Evolutionary conservation across 2,888 invertebrate species (phyloP), one percentile per base, ranked within the genome.

Genomic region (Gerris lacustris): DNA sequence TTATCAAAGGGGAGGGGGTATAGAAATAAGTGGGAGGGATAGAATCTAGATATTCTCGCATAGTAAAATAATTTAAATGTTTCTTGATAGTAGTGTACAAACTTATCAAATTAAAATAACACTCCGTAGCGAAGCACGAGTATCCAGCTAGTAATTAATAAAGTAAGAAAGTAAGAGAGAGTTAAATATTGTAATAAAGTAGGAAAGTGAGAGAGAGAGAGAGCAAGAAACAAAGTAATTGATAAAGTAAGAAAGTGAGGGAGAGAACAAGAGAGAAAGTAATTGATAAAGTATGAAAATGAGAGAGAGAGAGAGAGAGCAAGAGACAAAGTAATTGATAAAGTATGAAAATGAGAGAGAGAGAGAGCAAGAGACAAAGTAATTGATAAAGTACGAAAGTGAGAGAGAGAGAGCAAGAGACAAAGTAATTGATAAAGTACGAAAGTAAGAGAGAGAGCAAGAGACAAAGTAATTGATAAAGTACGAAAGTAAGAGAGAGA

Each of bases 181-280:
- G 62, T 18, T 11, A 45, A 47, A 44, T 45, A 68, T 31, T 18
- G 17, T 7, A 11, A 47, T 31, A 18, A 31, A 55, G 55, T 15
- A 63, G 62, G 68, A 31, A 63, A 68, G 62, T 5, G 69, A 69
- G 69, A 69, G 69, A 69, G 69, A 43, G 62, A 69, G 69, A 69
- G 69, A 69, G 43, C 17, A 31, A 69, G 63, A 69, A 6, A 69
- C 62, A 62, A 63, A 69, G 62, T 44, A 63, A 69, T 18, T 18
- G 44, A 69, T 55, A 62, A 43, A 69, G 55, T 31, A 63, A 69
- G 69, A 69, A 63, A 69, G 63, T 62, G 69, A 62, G n/a, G 5
- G 31, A 55, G 6, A 55, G 62, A 55, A 2, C n/a, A 31, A 6
- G 6, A 15, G 69, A 55, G 45, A 47, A 9, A 55, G 63, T 18